Base-by-base conservation (phyloP, 2,888 invertebrate species). In the Nasonovia ribisnigri region DNA sequence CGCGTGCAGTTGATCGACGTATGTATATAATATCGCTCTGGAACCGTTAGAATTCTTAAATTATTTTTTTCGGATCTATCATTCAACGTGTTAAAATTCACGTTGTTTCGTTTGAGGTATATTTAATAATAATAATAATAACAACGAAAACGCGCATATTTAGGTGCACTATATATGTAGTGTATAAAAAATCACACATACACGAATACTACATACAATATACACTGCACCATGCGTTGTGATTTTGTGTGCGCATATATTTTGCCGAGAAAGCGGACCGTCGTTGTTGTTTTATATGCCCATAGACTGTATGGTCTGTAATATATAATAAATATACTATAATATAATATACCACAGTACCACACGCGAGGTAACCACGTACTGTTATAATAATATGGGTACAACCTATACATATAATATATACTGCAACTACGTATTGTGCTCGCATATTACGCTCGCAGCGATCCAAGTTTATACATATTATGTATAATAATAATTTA, bases 31-130 rank as follows among this genome's bases (percentile, higher is more conserved):
- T 91, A 84, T 51, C 91, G 84, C 91, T 84, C 16, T 24, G 10
- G 60, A 46, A 84, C 90, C 91, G 91, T 91, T 91, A 84, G 51
- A 91, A 84, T 54, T 51, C 42, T 91, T 51, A 43, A 51, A 29
- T 90, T 51, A 11, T 51, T 67, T 84, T 77, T 90, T 90, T 48
- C 46, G 77, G 20, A 36, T 77, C 6, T 42, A 36, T 46, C 46
- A 16, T 46, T 43, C n/a, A 13, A 46, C 46, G 46, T 46, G 46
- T 46, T 46, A 46, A 43, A 86, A 43, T 46, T n/a, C 1, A 86
- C 29, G 86, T 86, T 46, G 29, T 46, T 43, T 43, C 46, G 26
- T 86, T 86, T 43, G 16, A 86, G 86, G 86, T 88, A 43, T 46
- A 29, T 43, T 3, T 77, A 77, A 77, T 36, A 77, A 77, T 36